A percentile compares a stretch with the other conserved stretches of the same genome.
Conservation (phyloP, 2,797 vertebrate genomes). For the Diplodus sargus region DNA sequence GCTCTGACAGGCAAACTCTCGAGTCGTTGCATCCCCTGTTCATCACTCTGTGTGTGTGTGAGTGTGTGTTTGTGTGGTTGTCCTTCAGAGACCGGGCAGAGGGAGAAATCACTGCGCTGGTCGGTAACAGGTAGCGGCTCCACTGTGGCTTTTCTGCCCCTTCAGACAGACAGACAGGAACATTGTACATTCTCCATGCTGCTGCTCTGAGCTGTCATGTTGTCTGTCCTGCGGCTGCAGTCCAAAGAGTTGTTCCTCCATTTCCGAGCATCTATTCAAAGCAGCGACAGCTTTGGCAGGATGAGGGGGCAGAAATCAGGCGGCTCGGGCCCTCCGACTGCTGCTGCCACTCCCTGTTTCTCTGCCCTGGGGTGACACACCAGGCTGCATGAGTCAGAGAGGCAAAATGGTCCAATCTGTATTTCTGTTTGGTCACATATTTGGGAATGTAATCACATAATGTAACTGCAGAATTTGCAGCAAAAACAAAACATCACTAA, state of each 20-base stretch:
- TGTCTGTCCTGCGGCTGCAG: slow-evolving; percentile 52
- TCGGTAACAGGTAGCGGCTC: slow-evolving; percentile 52
- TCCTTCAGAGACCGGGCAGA: slow-evolving; percentile 51
- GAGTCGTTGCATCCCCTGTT: slow-evolving; percentile 13
- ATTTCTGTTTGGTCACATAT: background rate
- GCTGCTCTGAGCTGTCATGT: slow-evolving; percentile 70
- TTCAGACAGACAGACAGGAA: slow-evolving; percentile 52
- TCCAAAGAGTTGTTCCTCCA: slow-evolving; percentile 54
- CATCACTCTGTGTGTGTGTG: slow-evolving; percentile 11
- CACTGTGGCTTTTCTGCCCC: slow-evolving; percentile 27
- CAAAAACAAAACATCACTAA: background rate
- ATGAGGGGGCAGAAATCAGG: slow-evolving; percentile 39
- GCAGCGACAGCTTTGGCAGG: slow-evolving; percentile 45
- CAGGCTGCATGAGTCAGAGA: slow-evolving; percentile 42
- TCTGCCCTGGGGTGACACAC: slow-evolving; percentile 24
- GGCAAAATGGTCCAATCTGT: slow-evolving; percentile 5
- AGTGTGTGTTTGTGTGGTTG: slow-evolving; percentile 23
- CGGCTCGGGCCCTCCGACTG: slow-evolving; percentile 23
- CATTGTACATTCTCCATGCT: slow-evolving; percentile 52
- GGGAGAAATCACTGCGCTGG: slow-evolving; percentile 55
- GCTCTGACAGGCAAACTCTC: slow-evolving; percentile 28
- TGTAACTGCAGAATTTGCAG: background rate
- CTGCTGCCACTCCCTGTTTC: slow-evolving; percentile 42
- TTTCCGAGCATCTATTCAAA: slow-evolving; percentile 53
- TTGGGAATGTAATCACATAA: background rate